Evolutionary conservation across 1,140 invertebrate species (phyloP).

Genomic region (Drosophila watanabei): DNA sequence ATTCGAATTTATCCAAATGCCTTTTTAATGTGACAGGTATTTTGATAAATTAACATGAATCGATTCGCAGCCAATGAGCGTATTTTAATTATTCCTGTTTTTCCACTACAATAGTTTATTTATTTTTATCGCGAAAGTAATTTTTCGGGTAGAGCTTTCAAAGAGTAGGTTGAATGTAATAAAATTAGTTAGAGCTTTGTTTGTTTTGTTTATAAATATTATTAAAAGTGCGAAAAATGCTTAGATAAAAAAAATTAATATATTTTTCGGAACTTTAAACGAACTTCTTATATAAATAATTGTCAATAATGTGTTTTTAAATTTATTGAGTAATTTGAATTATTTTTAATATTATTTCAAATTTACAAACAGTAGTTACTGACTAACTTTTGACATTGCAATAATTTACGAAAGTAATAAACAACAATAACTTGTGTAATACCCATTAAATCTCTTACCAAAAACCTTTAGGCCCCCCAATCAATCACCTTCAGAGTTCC

Average conservation of each 20-base stretch:
- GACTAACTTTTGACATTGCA: background rate
- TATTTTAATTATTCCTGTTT: conserved; percentile 14
- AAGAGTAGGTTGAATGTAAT: background rate
- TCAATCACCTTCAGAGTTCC: conserved; percentile 20
- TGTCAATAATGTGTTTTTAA: no score
- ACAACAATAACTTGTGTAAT: conserved; percentile 12
- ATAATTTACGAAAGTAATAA: conserved; percentile 19
- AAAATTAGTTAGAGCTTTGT: background rate
- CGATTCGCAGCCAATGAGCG: conserved; percentile 1
- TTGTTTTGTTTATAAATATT: background rate
- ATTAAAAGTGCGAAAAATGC: background rate
- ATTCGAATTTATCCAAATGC: conserved; percentile 50
- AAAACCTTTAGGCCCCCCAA: conserved; percentile 22
- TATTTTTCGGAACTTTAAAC: no score
- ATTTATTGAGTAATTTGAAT: background rate
- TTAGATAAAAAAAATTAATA: no score
- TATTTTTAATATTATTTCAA: background rate
- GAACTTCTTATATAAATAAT: no score
- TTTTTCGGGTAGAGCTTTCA: background rate
- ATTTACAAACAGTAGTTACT: background rate
- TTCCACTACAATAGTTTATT: background rate
- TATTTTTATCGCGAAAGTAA: background rate
- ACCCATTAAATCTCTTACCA: background rate
- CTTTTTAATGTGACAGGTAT: conserved; percentile 43
- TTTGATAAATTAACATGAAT: conserved; percentile 45